Base-by-base conservation (phyloP, 2,888 invertebrate species). In the Heliothis peltigera region DNA sequence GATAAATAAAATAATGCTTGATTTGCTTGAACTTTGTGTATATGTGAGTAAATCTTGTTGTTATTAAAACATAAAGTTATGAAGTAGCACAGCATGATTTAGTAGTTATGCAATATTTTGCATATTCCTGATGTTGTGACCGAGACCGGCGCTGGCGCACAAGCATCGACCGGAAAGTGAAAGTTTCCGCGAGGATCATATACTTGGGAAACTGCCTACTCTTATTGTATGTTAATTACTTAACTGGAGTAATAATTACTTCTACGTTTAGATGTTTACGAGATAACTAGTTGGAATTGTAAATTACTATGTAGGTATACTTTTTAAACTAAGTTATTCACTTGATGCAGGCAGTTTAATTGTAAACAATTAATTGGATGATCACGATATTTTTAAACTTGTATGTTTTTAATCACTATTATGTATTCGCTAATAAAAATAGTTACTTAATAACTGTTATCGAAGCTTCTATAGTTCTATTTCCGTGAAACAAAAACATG, bases 111-210 rank as follows among this genome's bases (percentile, higher is more conserved):
- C 59, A 79, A 79, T 64, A 52, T 59, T 75, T 75, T 80, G 72
- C 78, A 79, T 79, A 70, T 75, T 68, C 79, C 79, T 63, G 72
- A 72, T 80, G 64, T 69, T 64, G 71, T 62, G 69, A 63, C 64
- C 6, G 73, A 72, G 63, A 73, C 63, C 55, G 55, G 70, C 64
- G 60, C 59, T 25, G 60, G 58, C 61, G 70, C 65, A 61, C 35
- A 52, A 62, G 55, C 39, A 39, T 39, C 53, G 46, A 67, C 60
- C 62, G 65, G 76, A 77, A 83, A 83, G 83, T 83, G 83, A 83
- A 83, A 83, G 83, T 79, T 79, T 76, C 68, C 70, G 62, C 55
- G 75, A 74, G 70, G 69, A 75, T 75, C 55, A 63, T 69, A 62
- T 71, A 62, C 73, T 75, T 64, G 49, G 65, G 59, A 73, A 72